These are phyloP conservation scores for Andrena bicolor DNA, from an alignment of 2,888 invertebrate species.

Conservation along the genomic window DNA sequence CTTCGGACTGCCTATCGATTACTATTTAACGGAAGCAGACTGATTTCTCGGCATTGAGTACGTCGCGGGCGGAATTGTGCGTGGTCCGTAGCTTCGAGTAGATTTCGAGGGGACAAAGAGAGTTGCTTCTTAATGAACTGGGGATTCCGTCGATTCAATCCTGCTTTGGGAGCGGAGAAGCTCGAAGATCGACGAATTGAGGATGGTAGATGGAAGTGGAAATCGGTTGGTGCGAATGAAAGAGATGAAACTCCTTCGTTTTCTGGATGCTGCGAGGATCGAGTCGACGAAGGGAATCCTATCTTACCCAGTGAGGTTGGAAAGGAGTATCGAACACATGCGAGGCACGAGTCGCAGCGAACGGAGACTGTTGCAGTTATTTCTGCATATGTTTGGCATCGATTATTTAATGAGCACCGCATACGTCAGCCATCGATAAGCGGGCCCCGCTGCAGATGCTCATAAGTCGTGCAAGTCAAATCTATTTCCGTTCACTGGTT, in stretches of 20 bases:
- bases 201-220: too few relatives aligned
- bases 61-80: neutral
- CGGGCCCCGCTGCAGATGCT: constrained; percentile 27
- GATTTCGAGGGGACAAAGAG: too few relatives aligned
- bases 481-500: constrained; percentile 51
- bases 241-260: too few relatives aligned
- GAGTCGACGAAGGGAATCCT: neutral
- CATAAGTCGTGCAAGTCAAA: constrained; percentile 41
- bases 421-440: constrained; percentile 4
- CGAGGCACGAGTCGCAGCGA: constrained; percentile 14
- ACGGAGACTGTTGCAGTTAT: constrained; percentile 30
- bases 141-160: too few relatives aligned
- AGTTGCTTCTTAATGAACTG: too few relatives aligned
- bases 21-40: constrained; percentile 5
- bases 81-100: too few relatives aligned
- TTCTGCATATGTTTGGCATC: constrained; percentile 38
- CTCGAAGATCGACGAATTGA: too few relatives aligned
- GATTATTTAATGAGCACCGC: constrained; percentile 52
- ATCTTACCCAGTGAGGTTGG: constrained; percentile 59
- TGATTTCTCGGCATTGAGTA: constrained; percentile 22
- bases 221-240: too few relatives aligned
- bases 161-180: too few relatives aligned
- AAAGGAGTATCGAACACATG: constrained; percentile 59
- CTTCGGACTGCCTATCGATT: neutral
- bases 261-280: neutral